Conservation (phyloP, 2,113 vertebrate species). For the Conger conger region DNA sequence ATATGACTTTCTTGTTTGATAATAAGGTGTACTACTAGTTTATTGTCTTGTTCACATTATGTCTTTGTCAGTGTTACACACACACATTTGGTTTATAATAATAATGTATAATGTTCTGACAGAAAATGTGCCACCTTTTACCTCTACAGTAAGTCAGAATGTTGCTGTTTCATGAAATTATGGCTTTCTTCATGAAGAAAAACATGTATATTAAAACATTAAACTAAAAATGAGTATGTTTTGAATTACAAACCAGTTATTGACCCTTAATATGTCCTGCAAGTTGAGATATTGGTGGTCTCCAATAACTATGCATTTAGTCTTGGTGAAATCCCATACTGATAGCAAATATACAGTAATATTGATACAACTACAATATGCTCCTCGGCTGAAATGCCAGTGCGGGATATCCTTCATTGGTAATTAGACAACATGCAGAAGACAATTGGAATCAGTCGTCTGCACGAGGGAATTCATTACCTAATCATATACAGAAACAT, state of each 20-base stretch:
- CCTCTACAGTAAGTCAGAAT: not conserved
- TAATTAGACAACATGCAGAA: too few relatives aligned
- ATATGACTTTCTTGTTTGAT: not conserved
- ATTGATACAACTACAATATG: too few relatives aligned
- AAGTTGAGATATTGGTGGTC: too few relatives aligned
- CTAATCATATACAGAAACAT: too few relatives aligned
- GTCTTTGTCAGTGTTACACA: not conserved
- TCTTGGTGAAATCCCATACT: too few relatives aligned
- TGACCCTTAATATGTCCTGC: not conserved
- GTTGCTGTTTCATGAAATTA: not conserved
- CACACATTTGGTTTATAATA: not conserved
- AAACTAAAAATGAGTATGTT: not conserved
- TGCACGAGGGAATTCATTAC: too few relatives aligned
- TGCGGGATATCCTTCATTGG: too few relatives aligned
- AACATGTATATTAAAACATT: not conserved
- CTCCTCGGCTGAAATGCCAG: too few relatives aligned
- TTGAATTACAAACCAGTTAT: not conserved
- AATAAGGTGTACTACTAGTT: not conserved
- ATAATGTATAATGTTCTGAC: not conserved
- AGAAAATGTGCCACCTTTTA: not conserved
- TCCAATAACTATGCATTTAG: too few relatives aligned
- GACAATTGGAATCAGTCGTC: too few relatives aligned
- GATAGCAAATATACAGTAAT: too few relatives aligned
- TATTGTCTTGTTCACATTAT: not conserved
- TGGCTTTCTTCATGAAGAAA: not conserved